A percentile compares a stretch with the other conserved stretches of the same genome.
These are phyloP conservation scores for Macrochelys suwanniensis DNA, from an alignment of 2,797 vertebrate genomes.

Conservation along the genomic window DNA sequence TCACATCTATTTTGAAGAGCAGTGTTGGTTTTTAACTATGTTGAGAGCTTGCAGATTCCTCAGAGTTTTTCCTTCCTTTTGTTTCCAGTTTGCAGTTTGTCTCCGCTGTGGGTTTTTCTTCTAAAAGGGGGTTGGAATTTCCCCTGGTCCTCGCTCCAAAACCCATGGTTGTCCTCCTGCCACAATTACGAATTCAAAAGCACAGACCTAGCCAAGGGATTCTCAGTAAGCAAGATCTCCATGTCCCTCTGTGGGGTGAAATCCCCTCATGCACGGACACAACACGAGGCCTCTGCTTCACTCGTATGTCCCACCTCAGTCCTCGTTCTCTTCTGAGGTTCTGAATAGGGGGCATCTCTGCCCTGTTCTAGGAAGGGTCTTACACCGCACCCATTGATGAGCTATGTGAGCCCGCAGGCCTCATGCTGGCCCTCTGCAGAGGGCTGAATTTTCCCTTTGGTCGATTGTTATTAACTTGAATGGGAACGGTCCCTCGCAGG, in stretches of 20 bases:
- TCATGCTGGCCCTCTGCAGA: not conserved
- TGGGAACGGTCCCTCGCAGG: not conserved
- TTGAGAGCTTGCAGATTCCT: constrained; percentile 66
- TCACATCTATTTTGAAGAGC: constrained; percentile 81
- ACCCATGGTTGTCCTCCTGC: not conserved
- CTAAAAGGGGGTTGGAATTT: accelerated
- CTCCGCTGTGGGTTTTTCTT: accelerated
- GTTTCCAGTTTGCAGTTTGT: accelerated
- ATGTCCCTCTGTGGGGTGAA: not conserved
- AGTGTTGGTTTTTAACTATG: constrained; percentile 67
- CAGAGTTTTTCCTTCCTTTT: constrained; percentile 44
- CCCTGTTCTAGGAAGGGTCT: not conserved
- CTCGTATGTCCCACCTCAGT: not conserved
- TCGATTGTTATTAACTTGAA: not conserved
- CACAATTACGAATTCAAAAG: accelerated
- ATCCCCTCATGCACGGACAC: not conserved
- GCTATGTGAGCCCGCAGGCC: accelerated
- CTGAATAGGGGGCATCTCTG: not conserved
- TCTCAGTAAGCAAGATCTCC: accelerated
- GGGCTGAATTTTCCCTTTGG: not conserved
- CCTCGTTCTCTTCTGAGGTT: accelerated
- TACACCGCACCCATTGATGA: accelerated
- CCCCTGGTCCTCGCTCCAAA: accelerated
- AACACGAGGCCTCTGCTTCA: not conserved
- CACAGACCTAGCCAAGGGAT: accelerated